phyloP scores from a whole-genome alignment of 2,888 invertebrate genomes.

The Plebejus anna region DNA sequence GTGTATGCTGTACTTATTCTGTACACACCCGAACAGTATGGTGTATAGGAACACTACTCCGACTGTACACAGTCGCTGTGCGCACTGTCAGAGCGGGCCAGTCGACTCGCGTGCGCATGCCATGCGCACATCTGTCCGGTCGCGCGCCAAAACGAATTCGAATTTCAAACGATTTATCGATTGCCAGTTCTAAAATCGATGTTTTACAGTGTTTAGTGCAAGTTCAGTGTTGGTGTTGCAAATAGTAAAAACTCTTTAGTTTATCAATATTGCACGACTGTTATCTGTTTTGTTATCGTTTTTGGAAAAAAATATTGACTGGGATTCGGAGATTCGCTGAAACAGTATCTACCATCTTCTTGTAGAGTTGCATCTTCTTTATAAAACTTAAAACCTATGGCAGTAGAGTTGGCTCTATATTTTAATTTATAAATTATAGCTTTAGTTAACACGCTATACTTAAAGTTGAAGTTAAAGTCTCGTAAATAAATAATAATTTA shows the following conservation, averaged over 20 bases:
- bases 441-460: neutral
- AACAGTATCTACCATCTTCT: neutral
- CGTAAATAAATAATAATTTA: neutral
- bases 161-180: conserved; percentile 24
- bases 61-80: conserved; percentile 21
- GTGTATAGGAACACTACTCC: neutral
- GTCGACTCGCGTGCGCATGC: conserved; percentile 26
- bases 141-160: neutral
- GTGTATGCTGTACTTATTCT: neutral
- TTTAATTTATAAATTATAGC: neutral
- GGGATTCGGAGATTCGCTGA: neutral
- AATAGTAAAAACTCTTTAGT: neutral
- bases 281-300: neutral
- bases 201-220: conserved; percentile 19
- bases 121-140: conserved; percentile 25
- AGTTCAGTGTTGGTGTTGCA: conserved; percentile 14
- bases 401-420: neutral
- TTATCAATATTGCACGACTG: neutral
- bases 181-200: conserved; percentile 5
- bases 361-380: neutral
- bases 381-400: neutral
- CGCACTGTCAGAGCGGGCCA: conserved; percentile 20
- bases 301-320: neutral
- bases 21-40: neutral
- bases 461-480: neutral